phyloP scores from a whole-genome alignment of 2,797 vertebrate genomes.

The Pelodytes ibericus region DNA sequence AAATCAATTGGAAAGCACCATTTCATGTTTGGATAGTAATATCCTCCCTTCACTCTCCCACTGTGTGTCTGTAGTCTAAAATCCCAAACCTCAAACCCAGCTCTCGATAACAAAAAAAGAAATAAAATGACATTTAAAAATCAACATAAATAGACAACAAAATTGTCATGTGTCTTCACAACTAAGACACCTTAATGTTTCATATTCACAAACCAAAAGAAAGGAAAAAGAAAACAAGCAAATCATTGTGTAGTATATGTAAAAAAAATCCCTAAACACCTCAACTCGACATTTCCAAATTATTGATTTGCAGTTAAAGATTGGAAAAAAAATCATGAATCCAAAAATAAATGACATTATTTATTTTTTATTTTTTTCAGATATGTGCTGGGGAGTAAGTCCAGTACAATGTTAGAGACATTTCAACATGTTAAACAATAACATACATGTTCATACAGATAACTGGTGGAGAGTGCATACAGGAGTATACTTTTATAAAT shows the following conservation, averaged over 20 bases:
- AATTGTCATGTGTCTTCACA: conserved; percentile 19
- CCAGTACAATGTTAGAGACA: too few relatives aligned
- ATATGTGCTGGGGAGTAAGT: not conserved
- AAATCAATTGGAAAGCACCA: conserved; percentile 54
- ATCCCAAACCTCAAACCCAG: conserved; percentile 25
- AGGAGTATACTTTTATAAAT: too few relatives aligned
- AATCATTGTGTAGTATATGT: not conserved
- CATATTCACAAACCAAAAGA: not conserved
- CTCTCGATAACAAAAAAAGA: conserved; percentile 12
- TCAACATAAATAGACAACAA: conserved; percentile 23
- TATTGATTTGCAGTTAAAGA: too few relatives aligned
- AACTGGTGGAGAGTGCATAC: too few relatives aligned
- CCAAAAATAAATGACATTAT: not conserved
- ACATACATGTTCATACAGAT: too few relatives aligned
- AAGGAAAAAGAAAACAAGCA: not conserved
- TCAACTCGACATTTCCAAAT: too few relatives aligned
- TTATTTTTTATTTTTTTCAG: not conserved
- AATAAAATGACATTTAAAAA: conserved; percentile 14
- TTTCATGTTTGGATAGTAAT: conserved; percentile 51
- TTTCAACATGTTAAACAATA: too few relatives aligned
- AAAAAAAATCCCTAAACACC: too few relatives aligned
- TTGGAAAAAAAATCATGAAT: not conserved
- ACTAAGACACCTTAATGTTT: conserved; percentile 1
- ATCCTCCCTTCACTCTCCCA: conserved; percentile 39
- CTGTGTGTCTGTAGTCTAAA: conserved; percentile 41